A percentile compares a stretch with the other conserved stretches of the same genome.
Conservation (phyloP, 2,888 invertebrate genomes). For the Drosophila mayaguana region DNA sequence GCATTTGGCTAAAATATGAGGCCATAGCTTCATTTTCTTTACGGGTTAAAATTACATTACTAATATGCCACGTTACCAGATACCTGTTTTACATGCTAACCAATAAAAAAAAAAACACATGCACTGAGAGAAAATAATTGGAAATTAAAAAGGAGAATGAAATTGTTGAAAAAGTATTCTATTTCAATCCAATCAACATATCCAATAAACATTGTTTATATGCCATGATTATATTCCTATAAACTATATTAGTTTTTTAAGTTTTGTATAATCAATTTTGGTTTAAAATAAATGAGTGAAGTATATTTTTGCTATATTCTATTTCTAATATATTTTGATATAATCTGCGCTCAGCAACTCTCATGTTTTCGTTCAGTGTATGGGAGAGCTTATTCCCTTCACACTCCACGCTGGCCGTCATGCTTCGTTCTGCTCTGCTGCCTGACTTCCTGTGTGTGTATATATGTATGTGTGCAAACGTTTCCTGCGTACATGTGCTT, state of each 20-base stretch:
- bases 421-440: slow-evolving; percentile 30
- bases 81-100: slow-evolving; percentile 33
- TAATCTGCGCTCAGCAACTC: not conserved
- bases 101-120: not conserved
- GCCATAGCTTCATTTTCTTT: slow-evolving; percentile 28
- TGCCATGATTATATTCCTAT: too few relatives aligned
- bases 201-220: too few relatives aligned
- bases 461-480: slow-evolving; percentile 36
- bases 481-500: slow-evolving; percentile 59
- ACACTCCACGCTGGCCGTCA: slow-evolving; percentile 4
- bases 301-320: not conserved
- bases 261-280: too few relatives aligned
- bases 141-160: too few relatives aligned
- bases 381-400: slow-evolving; percentile 2
- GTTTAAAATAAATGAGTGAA: too few relatives aligned
- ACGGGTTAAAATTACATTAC: slow-evolving; percentile 67
- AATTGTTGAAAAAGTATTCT: too few relatives aligned
- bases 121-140: slow-evolving; percentile 31
- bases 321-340: not conserved
- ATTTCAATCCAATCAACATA: too few relatives aligned
- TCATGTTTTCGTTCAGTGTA: slow-evolving; percentile 29
- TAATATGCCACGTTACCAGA: slow-evolving; percentile 52
- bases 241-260: too few relatives aligned
- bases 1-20: slow-evolving; percentile 61
- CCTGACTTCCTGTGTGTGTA: slow-evolving; percentile 59